These are phyloP conservation scores for Tenthredo scrophulariae DNA, from an alignment of 2,888 invertebrate species.

Conservation along the genomic window DNA sequence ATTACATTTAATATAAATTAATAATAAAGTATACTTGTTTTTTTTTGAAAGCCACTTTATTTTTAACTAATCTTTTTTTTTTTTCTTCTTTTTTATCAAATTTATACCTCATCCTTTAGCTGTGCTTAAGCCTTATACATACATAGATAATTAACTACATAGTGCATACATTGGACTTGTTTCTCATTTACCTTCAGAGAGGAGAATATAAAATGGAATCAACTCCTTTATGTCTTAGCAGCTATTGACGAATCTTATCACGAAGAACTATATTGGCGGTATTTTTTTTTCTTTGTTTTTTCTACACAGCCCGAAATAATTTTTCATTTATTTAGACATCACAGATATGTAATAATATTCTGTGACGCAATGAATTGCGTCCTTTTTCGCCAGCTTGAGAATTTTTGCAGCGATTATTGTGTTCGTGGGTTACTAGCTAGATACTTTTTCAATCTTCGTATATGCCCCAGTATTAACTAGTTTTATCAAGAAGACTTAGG, in stretches of 20 bases:
- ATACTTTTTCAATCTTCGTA: constrained; percentile 61
- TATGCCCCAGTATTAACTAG: constrained; percentile 63
- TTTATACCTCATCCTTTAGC: constrained; percentile 34
- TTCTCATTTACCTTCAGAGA: neutral
- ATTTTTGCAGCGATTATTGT: constrained; percentile 23
- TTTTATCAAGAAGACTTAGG: constrained; percentile 58
- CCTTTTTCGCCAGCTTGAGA: constrained; percentile 5
- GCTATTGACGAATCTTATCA: constrained; percentile 1
- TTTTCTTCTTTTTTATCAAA: neutral
- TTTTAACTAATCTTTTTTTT: neutral
- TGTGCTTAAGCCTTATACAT: constrained; percentile 7
- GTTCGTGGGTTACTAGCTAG: constrained; percentile 39
- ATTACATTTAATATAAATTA: constrained; percentile 52
- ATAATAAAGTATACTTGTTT: constrained; percentile 50
- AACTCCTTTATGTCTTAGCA: constrained; percentile 27
- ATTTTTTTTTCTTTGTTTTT: neutral
- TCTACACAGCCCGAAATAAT: neutral
- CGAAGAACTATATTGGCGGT: neutral
- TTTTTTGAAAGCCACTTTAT: constrained; percentile 30
- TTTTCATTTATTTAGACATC: constrained; percentile 3
- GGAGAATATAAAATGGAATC: neutral
- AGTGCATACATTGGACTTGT: neutral
- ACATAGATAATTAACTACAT: neutral
- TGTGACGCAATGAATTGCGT: neutral
- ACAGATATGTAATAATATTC: constrained; percentile 5